Percentiles rank a stretch among this genome's conserved stretches.
phyloP scores from a whole-genome alignment of 2,888 invertebrate genomes.

The Epinotia nisella region DNA sequence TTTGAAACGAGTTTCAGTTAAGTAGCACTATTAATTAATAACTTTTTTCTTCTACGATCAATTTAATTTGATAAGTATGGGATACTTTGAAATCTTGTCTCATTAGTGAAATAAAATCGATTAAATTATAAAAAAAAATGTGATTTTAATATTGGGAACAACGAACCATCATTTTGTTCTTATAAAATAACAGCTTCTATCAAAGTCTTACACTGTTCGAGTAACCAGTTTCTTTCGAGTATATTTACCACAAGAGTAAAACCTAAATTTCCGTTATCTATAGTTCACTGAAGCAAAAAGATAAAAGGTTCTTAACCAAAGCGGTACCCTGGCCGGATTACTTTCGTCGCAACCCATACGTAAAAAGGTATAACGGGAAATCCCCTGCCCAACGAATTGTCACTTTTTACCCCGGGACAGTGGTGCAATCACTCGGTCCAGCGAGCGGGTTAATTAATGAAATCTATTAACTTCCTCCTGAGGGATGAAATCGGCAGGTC shows the following conservation, averaged over 20 bases:
- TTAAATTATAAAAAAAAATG: too few relatives aligned
- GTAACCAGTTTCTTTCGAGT: not conserved
- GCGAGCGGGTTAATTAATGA: conserved; percentile 84
- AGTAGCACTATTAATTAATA: too few relatives aligned
- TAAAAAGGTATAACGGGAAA: conserved; percentile 65
- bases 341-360: conserved; percentile 55
- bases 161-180: too few relatives aligned
- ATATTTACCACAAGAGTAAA: conserved; percentile 1
- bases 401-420: conserved; percentile 73
- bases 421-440: conserved; percentile 82
- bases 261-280: conserved; percentile 30
- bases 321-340: conserved; percentile 58
- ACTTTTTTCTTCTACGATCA: too few relatives aligned
- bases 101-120: too few relatives aligned
- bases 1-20: too few relatives aligned
- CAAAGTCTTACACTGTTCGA: not conserved
- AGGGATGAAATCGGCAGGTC: conserved; percentile 56
- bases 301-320: conserved; percentile 45
- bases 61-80: too few relatives aligned
- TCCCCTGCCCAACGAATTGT: conserved; percentile 70
- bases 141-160: too few relatives aligned
- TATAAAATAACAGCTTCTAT: too few relatives aligned
- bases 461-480: conserved; percentile 83
- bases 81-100: too few relatives aligned
- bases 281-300: conserved; percentile 35